Percentiles rank a stretch among this genome's conserved stretches.
These are phyloP conservation scores for Tetragonula carbonaria DNA, from an alignment of 2,888 invertebrate genomes.

Conservation along the genomic window DNA sequence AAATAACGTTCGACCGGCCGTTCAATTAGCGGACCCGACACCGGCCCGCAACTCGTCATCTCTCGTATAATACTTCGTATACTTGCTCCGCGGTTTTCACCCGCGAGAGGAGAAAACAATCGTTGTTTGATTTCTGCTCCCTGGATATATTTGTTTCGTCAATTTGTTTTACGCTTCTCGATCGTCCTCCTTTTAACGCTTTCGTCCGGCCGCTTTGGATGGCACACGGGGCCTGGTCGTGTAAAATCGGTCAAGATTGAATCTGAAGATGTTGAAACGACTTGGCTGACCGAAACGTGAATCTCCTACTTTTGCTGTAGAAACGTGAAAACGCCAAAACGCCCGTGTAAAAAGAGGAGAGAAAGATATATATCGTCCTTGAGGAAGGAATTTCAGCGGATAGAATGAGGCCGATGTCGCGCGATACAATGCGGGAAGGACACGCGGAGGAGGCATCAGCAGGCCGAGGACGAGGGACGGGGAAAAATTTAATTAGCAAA, in stretches of 20 bases:
- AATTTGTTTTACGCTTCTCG: neutral
- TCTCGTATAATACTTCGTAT: neutral
- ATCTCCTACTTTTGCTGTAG: neutral
- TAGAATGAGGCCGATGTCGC: neutral
- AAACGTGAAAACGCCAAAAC: neutral
- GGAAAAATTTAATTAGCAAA: conserved; percentile 83
- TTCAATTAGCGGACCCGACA: conserved; percentile 4
- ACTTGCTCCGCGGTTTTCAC: neutral
- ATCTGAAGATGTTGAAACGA: too few species aligned
- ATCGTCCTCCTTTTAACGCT: neutral
- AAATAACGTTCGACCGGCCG: conserved; percentile 3
- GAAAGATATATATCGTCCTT: too few species aligned
- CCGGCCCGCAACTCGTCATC: neutral
- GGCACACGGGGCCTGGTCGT: neutral
- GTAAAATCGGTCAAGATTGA: too few species aligned
- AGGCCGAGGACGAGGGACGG: conserved; percentile 61
- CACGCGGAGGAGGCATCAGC: conserved; percentile 38
- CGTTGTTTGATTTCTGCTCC: neutral
- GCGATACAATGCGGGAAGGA: conserved; percentile 46
- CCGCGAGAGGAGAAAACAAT: neutral
- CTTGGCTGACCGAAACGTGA: too few species aligned
- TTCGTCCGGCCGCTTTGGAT: neutral
- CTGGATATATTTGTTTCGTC: neutral
- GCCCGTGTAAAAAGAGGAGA: neutral
- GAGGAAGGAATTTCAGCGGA: neutral